phyloP scores from a whole-genome alignment of 2,113 vertebrate genomes.

The Trogon surrucura region DNA sequence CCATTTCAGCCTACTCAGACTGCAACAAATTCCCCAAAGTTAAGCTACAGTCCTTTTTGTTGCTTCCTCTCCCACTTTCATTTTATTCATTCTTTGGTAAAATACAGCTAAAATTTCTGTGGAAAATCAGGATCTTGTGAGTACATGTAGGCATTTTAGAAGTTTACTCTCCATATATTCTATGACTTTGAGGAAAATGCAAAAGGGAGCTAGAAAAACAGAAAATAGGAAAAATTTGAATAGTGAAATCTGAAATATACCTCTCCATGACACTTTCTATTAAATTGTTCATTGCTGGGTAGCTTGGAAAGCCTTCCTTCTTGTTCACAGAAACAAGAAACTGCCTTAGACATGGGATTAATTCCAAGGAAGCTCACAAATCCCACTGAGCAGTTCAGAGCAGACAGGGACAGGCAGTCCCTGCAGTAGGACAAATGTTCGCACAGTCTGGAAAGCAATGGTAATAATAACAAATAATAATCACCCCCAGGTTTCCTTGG shows the following conservation, averaged over 20 bases:
- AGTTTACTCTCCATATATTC: background rate
- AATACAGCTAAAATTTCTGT: background rate
- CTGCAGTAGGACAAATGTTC: background rate
- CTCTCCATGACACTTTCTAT: background rate
- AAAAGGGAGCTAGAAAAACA: background rate
- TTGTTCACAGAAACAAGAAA: background rate
- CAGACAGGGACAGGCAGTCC: background rate
- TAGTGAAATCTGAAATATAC: background rate
- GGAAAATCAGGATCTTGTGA: background rate
- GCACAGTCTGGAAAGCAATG: background rate
- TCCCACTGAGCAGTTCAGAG: background rate
- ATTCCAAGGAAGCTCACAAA: background rate
- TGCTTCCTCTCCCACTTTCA: background rate
- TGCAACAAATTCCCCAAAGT: background rate
- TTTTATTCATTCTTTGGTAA: background rate
- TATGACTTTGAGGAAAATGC: background rate
- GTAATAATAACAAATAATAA: background rate
- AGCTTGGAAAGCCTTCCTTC: background rate
- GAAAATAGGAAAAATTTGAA: background rate
- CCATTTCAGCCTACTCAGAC: background rate
- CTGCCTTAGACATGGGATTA: background rate
- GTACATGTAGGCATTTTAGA: background rate
- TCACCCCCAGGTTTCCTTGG: background rate
- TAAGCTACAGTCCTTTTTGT: background rate
- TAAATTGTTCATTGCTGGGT: background rate